Evolutionary conservation across 2,797 vertebrate species (phyloP).

Genomic region (Dermochelys coriacea): DNA sequence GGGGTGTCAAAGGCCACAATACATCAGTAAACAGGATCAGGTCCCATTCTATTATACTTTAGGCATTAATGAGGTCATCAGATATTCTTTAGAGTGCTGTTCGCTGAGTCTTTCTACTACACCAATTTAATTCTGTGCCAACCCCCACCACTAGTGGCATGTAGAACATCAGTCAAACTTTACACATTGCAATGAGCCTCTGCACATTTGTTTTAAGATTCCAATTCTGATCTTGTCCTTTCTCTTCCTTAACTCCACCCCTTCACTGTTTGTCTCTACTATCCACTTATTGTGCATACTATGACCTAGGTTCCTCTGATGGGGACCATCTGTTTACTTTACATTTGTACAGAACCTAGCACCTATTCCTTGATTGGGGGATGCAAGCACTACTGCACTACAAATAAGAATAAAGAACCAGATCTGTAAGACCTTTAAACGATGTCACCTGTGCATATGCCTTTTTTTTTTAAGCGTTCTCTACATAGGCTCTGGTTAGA

Average conservation of each 20-base stretch:
- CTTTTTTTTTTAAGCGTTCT: background rate
- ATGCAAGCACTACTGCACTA: background rate
- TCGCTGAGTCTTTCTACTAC: background rate
- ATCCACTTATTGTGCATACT: background rate
- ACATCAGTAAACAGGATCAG: background rate
- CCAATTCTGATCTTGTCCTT: background rate
- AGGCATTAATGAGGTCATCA: background rate
- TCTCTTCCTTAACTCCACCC: background rate
- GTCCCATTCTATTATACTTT: background rate
- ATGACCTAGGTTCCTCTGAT: background rate
- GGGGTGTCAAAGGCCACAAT: background rate
- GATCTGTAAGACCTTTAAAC: background rate
- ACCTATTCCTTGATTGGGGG: background rate
- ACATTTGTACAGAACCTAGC: background rate
- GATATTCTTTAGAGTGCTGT: background rate
- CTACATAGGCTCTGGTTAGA: conserved; percentile 24
- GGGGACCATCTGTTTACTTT: background rate
- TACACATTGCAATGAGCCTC: background rate
- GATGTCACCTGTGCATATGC: background rate
- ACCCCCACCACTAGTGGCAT: background rate
- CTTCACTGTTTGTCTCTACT: background rate
- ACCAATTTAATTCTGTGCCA: background rate
- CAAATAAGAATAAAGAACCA: background rate
- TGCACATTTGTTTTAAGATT: background rate
- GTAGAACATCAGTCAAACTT: background rate